Conservation (phyloP, 2,113 vertebrate genomes). For the Nymphicus hollandicus region DNA sequence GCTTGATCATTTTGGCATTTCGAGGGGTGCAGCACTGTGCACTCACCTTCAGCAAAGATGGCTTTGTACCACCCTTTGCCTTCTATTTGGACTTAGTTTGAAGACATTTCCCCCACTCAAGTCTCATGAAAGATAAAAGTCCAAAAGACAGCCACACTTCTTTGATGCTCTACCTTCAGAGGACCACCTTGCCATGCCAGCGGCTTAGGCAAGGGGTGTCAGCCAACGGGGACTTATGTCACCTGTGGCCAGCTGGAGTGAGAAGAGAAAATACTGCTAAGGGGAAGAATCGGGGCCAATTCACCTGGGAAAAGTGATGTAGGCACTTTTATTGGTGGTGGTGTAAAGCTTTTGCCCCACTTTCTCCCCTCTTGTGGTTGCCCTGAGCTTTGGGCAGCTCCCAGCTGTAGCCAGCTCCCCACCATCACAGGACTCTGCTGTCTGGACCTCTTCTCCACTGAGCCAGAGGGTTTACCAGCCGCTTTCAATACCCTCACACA, state of each 20-base stretch:
- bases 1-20: neutral
- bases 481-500: neutral
- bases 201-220: neutral
- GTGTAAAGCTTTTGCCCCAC: neutral
- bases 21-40: neutral
- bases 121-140: neutral
- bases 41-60: neutral
- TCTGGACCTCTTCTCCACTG: neutral
- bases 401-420: neutral
- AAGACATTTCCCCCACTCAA: rapidly evolving
- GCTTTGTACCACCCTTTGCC: neutral
- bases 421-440: rapidly evolving
- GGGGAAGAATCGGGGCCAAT: neutral
- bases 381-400: neutral
- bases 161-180: neutral
- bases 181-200: neutral
- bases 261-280: neutral
- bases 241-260: neutral
- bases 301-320: rapidly evolving
- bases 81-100: neutral
- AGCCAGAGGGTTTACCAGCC: neutral
- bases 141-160: neutral
- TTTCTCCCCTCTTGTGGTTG: neutral
- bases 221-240: neutral
- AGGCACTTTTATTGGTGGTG: neutral